These are phyloP conservation scores for Jacana jacana DNA, from an alignment of 2,113 vertebrate genomes.

Conservation along the genomic window DNA sequence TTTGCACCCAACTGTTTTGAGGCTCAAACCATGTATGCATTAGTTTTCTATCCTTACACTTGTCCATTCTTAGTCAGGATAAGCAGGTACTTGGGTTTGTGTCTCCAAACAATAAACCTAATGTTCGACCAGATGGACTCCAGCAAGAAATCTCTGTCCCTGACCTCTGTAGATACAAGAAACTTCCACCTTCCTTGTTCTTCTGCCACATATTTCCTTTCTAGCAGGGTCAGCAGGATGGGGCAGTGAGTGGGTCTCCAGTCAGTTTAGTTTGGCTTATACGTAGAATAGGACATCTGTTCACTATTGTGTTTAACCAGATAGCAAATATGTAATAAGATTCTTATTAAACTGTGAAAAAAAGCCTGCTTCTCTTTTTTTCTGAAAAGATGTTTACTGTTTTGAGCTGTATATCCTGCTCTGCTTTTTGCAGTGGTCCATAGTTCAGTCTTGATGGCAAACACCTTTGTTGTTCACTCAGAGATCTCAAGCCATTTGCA, in stretches of 20 bases:
- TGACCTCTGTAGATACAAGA: background rate
- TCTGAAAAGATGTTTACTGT: background rate
- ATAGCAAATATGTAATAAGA: background rate
- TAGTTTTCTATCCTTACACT: background rate
- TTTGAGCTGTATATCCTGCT: background rate
- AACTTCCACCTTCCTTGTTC: background rate
- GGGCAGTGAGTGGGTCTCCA: background rate
- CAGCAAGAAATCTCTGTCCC: background rate
- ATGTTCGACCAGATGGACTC: background rate
- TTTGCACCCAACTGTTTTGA: background rate
- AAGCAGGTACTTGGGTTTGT: background rate
- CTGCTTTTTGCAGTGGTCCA: background rate
- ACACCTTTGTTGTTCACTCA: background rate
- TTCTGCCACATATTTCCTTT: background rate
- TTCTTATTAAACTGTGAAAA: background rate
- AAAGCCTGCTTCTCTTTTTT: background rate
- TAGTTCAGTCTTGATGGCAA: background rate
- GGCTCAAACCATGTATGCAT: background rate
- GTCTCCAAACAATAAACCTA: background rate
- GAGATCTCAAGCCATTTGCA: background rate
- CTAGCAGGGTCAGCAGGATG: background rate
- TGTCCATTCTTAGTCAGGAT: background rate
- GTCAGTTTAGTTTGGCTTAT: background rate
- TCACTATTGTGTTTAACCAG: background rate
- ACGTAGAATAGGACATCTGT: background rate